These are phyloP conservation scores for Pygoscelis antarcticus DNA, from an alignment of 2,113 vertebrate species.

Conservation along the genomic window DNA sequence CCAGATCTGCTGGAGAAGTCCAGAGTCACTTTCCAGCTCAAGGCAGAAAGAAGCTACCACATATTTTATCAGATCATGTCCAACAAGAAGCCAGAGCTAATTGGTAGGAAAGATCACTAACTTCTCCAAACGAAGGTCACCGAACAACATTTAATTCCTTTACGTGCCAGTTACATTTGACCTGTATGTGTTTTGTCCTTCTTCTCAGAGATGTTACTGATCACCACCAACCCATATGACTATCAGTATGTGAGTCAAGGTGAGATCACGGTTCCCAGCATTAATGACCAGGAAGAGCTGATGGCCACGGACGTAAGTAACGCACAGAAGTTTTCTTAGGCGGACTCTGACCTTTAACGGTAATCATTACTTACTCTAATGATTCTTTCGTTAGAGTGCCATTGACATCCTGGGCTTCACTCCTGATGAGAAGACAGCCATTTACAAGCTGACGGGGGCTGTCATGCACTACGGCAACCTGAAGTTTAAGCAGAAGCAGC, in stretches of 20 bases:
- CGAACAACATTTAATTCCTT: background rate
- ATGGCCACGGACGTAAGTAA: constrained; percentile 80
- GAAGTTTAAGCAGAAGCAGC: constrained; percentile 88
- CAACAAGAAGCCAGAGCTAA: constrained; percentile 84
- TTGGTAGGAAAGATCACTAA: constrained; percentile 71
- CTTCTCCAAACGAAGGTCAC: background rate
- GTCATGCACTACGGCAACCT: constrained; percentile 87
- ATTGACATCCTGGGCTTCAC: constrained; percentile 85
- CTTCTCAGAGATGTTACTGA: constrained; percentile 79
- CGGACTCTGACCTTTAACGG: background rate
- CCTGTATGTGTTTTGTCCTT: background rate
- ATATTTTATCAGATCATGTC: constrained; percentile 86
- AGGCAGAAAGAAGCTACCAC: constrained; percentile 83
- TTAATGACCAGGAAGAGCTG: constrained; percentile 78
- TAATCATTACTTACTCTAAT: background rate
- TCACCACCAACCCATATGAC: constrained; percentile 87
- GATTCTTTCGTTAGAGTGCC: constrained; percentile 65
- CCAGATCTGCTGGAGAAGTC: constrained; percentile 84
- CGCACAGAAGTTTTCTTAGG: background rate
- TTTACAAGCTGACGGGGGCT: constrained; percentile 85
- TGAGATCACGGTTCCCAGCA: constrained; percentile 82
- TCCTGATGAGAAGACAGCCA: constrained; percentile 79
- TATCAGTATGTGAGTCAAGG: constrained; percentile 76
- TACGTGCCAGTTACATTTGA: background rate
- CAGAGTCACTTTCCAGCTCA: constrained; percentile 83